Evolutionary conservation across 2,888 invertebrate genomes (phyloP).

Genomic region (Macaria liturata): DNA sequence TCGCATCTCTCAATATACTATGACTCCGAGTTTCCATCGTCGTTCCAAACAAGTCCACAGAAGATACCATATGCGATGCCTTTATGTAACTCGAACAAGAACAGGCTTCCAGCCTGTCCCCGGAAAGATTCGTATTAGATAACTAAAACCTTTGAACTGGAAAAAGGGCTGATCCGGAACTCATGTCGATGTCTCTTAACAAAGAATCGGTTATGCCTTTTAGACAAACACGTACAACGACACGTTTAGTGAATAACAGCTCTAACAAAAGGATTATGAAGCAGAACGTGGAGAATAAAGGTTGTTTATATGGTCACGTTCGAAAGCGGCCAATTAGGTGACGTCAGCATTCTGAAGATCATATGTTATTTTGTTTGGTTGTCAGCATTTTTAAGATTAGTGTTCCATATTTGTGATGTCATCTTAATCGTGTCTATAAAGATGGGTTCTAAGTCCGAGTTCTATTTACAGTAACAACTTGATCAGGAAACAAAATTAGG

Average conservation of each 20-base stretch:
- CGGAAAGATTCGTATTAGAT: conserved; percentile 5
- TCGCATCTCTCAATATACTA: too few relatives aligned
- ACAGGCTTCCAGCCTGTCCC: not conserved
- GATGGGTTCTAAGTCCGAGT: too few relatives aligned
- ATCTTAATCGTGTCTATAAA: too few relatives aligned
- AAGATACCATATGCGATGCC: too few relatives aligned
- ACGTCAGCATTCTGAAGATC: conserved; percentile 3
- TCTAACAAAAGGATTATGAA: conserved; percentile 16
- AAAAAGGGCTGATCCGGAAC: not conserved
- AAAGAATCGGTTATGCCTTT: conserved; percentile 9
- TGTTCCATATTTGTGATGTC: too few relatives aligned
- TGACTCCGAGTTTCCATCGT: too few relatives aligned
- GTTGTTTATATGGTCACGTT: conserved; percentile 37
- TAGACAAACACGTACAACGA: conserved; percentile 12
- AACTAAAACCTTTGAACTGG: conserved; percentile 5
- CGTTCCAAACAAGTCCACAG: too few relatives aligned
- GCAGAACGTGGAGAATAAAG: conserved; percentile 19
- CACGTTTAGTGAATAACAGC: conserved; percentile 11
- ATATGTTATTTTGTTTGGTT: too few relatives aligned
- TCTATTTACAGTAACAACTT: too few relatives aligned
- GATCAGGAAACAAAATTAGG: too few relatives aligned
- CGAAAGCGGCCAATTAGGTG: conserved; percentile 17
- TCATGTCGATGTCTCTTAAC: conserved; percentile 10
- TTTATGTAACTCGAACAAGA: too few relatives aligned
- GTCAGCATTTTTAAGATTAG: too few relatives aligned